phyloP scores from a whole-genome alignment of 2,888 invertebrate genomes.

The Napeogenes sylphis region DNA sequence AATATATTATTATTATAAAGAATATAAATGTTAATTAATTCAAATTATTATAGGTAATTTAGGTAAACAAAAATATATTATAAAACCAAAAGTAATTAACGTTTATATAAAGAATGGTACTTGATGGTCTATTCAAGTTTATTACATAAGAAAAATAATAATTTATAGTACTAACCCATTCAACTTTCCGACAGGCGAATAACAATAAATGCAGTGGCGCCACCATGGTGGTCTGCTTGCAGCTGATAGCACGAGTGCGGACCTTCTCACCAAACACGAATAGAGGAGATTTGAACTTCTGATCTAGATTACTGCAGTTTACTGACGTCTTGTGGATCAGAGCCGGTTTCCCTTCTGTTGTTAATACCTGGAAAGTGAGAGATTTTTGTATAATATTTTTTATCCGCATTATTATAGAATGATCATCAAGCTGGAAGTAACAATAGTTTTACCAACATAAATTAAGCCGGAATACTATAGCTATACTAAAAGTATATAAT shows the following conservation, averaged over 20 bases:
- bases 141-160: slow-evolving; percentile 1
- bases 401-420: too few relatives aligned
- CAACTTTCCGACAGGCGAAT: slow-evolving; percentile 93
- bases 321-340: slow-evolving; percentile 98
- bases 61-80: too few relatives aligned
- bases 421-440: too few relatives aligned
- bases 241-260: slow-evolving; percentile 94
- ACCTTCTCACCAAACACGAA: slow-evolving; percentile 99
- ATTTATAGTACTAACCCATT: slow-evolving; percentile 71
- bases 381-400: neutral
- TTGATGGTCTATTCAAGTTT: too few relatives aligned
- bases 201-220: slow-evolving; percentile 94
- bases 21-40: too few relatives aligned
- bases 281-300: slow-evolving; percentile 93
- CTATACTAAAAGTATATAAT: too few relatives aligned
- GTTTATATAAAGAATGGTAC: too few relatives aligned
- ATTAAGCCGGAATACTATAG: too few relatives aligned
- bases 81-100: too few relatives aligned
- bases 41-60: too few relatives aligned
- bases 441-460: too few relatives aligned
- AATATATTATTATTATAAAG: too few relatives aligned
- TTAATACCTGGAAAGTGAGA: slow-evolving; percentile 81
- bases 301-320: slow-evolving; percentile 90
- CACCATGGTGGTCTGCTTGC: slow-evolving; percentile 96
- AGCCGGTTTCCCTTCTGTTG: slow-evolving; percentile 96